A percentile compares a stretch with the other conserved stretches of the same genome.
Evolutionary conservation across 2,888 invertebrate species (phyloP).

Genomic region (Altica lythri): DNA sequence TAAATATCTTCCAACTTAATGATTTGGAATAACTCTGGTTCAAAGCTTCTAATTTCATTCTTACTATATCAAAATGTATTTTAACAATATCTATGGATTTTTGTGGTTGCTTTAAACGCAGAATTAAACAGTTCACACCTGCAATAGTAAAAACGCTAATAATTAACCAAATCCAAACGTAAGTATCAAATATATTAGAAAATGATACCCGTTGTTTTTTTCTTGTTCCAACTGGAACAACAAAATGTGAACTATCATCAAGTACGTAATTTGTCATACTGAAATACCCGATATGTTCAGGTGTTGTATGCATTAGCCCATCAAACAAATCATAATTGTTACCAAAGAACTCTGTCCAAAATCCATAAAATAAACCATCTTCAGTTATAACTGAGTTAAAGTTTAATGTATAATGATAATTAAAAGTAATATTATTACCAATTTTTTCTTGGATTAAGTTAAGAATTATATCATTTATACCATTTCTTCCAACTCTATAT

Average conservation of each 20-base stretch:
- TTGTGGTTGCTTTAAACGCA: background rate
- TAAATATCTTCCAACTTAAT: background rate
- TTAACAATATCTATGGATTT: too few species aligned
- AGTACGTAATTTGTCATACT: background rate
- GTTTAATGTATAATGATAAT: background rate
- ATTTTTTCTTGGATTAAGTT: background rate
- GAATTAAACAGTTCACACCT: background rate
- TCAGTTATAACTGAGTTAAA: background rate
- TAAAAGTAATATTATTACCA: background rate
- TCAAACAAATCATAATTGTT: slow-evolving; percentile 1
- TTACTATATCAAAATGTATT: too few species aligned
- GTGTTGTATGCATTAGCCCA: background rate
- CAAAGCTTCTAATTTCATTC: too few species aligned
- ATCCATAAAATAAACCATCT: background rate
- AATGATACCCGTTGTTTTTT: background rate
- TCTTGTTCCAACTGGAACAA: background rate
- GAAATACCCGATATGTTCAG: slow-evolving; percentile 2
- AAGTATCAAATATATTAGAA: background rate
- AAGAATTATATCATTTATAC: too few species aligned
- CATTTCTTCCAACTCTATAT: too few species aligned
- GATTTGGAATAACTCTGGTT: too few species aligned
- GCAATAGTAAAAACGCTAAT: background rate
- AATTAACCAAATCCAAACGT: background rate
- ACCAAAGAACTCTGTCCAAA: background rate
- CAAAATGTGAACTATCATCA: slow-evolving; percentile 5